Percentiles rank a stretch among this genome's conserved stretches.
Conservation (phyloP, 2,113 vertebrate species). For the Aplodontia rufa region DNA sequence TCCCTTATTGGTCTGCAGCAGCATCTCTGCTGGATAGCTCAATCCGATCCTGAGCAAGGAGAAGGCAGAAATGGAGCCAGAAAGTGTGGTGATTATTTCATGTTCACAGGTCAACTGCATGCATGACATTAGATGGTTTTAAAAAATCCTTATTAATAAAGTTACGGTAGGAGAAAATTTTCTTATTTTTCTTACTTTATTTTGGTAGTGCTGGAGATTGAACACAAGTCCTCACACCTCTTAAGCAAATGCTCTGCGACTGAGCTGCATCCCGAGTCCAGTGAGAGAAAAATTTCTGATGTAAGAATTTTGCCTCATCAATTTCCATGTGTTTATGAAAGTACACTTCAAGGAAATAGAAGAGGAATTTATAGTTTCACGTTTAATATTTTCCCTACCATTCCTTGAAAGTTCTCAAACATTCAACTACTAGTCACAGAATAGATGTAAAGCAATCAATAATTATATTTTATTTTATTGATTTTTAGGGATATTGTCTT, state of each 20-base stretch:
- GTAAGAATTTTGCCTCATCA: neutral
- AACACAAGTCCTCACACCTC: no score
- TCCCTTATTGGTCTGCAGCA: neutral
- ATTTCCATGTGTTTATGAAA: neutral
- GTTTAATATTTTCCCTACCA: neutral
- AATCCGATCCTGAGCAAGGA: neutral
- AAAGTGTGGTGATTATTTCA: neutral
- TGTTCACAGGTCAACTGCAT: neutral
- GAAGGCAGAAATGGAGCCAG: neutral
- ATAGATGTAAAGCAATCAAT: neutral
- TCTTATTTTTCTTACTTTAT: no score
- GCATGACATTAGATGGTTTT: rapidly evolving
- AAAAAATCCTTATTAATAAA: neutral
- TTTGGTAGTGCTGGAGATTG: no score
- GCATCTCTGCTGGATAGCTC: neutral
- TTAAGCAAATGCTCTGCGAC: no score
- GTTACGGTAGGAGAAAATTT: no score
- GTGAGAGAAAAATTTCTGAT: neutral
- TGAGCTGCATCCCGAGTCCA: no score
- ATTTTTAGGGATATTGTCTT: neutral
- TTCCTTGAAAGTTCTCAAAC: neutral
- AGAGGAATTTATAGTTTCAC: neutral
- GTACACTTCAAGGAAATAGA: neutral
- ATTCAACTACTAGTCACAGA: neutral
- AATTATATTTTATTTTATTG: neutral